Conservation (phyloP, 2,888 invertebrate genomes). For the Aromia moschata region DNA sequence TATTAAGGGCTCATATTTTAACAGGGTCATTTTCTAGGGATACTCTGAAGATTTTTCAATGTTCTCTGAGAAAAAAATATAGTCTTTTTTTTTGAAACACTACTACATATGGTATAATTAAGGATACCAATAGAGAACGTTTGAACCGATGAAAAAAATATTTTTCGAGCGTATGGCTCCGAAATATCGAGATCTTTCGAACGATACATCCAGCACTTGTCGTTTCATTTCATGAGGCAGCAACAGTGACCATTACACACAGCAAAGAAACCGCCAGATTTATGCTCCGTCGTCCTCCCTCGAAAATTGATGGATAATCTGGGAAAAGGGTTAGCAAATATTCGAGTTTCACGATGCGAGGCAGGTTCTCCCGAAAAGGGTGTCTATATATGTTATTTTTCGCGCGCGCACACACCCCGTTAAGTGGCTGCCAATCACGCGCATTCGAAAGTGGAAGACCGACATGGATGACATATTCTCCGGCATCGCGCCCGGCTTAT, state of each 20-base stretch:
- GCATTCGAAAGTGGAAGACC: slow-evolving; percentile 38
- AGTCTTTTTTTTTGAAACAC: too few relatives aligned
- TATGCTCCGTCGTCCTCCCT: slow-evolving; percentile 2
- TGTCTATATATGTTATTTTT: slow-evolving; percentile 40
- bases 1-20: too few relatives aligned
- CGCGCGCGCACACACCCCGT: slow-evolving; percentile 40
- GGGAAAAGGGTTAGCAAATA: slow-evolving; percentile 43
- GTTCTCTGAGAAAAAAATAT: too few relatives aligned
- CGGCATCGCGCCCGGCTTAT: slow-evolving; percentile 14
- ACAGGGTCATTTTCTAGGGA: too few relatives aligned
- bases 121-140: too few relatives aligned
- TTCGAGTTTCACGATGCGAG: slow-evolving; percentile 41
- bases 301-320: slow-evolving; percentile 24
- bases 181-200: too few relatives aligned
- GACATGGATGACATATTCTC: slow-evolving; percentile 38
- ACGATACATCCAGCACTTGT: too few relatives aligned
- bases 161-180: too few relatives aligned
- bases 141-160: too few relatives aligned
- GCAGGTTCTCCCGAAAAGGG: slow-evolving; percentile 35
- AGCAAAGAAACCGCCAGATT: neutral
- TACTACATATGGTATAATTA: too few relatives aligned
- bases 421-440: slow-evolving; percentile 47
- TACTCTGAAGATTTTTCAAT: too few relatives aligned
- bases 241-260: neutral
- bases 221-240: too few relatives aligned